Percentiles rank a stretch among this genome's conserved stretches.
These are phyloP conservation scores for Hirtodrosophila trivittata DNA, from an alignment of 2,888 invertebrate species.

Conservation along the genomic window DNA sequence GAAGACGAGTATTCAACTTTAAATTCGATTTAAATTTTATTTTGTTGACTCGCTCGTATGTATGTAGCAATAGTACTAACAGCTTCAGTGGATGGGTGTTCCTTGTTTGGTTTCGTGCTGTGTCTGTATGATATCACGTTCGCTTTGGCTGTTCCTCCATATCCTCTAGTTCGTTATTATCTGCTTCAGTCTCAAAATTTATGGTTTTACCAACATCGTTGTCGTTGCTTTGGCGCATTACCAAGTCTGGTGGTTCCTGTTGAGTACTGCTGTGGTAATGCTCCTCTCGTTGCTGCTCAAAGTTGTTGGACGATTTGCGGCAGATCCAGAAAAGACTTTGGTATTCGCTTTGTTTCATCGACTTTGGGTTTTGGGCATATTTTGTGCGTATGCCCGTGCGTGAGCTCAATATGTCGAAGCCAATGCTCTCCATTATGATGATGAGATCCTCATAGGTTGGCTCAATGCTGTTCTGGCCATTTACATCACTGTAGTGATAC, in stretches of 20 bases:
- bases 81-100: no score
- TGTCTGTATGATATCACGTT: slow-evolving; percentile 42
- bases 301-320: slow-evolving; percentile 87
- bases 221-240: slow-evolving; percentile 34
- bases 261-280: slow-evolving; percentile 9
- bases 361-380: slow-evolving; percentile 95
- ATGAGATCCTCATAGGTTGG: slow-evolving; percentile 94
- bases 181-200: slow-evolving; percentile 37
- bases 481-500: slow-evolving; percentile 95
- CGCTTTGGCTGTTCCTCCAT: slow-evolving; percentile 14
- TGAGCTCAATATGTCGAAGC: slow-evolving; percentile 90
- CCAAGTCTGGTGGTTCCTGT: slow-evolving; percentile 55
- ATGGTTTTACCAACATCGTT: background rate
- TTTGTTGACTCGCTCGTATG: no score
- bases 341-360: slow-evolving; percentile 97
- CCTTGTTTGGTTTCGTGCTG: no score
- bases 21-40: no score
- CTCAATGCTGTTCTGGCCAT: slow-evolving; percentile 94
- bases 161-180: background rate
- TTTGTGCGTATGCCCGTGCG: slow-evolving; percentile 91
- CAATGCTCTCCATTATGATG: slow-evolving; percentile 91
- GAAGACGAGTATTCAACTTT: no score
- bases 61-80: no score
- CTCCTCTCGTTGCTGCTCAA: slow-evolving; percentile 19
- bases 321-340: slow-evolving; percentile 96